These are phyloP conservation scores for Zenarchopterus dispar DNA, from an alignment of 2,797 vertebrate species.

Conservation along the genomic window DNA sequence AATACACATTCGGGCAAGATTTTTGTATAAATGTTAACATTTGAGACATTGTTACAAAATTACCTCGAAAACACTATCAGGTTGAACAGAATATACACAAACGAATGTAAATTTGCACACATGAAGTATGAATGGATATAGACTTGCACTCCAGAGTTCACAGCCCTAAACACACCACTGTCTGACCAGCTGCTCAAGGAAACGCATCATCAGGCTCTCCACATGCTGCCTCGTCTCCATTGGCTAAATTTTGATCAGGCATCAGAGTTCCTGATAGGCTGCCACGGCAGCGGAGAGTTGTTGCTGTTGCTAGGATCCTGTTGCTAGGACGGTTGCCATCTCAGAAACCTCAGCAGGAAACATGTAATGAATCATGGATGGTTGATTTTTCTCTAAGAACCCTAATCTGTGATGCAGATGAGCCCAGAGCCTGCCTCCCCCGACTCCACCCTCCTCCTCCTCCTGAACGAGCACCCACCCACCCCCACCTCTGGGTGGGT, in stretches of 20 bases:
- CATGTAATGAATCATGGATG: constrained; percentile 97
- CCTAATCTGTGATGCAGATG: constrained; percentile 96
- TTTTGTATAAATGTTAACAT: background rate
- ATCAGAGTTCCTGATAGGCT: constrained; percentile 82
- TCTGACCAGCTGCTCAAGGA: constrained; percentile 41
- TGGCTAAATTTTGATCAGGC: constrained; percentile 79
- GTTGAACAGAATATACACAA: background rate
- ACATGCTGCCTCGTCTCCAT: constrained; percentile 61
- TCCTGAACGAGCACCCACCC: constrained; percentile 2
- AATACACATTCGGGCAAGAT: background rate
- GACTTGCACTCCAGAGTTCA: constrained; percentile 20
- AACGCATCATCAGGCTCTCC: constrained; percentile 53
- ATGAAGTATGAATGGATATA: constrained; percentile 1
- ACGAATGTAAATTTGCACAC: background rate
- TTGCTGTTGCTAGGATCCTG: constrained; percentile 92
- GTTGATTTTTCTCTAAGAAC: constrained; percentile 86
- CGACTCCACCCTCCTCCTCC: constrained; percentile 44
- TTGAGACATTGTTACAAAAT: background rate
- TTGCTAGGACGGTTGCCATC: constrained; percentile 90
- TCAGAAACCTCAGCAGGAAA: constrained; percentile 86
- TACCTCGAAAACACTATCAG: background rate
- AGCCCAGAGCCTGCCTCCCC: constrained; percentile 74
- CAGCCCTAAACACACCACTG: constrained; percentile 35
- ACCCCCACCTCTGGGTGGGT: constrained; percentile 77
- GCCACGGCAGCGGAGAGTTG: constrained; percentile 59